A percentile compares a stretch with the other conserved stretches of the same genome.
phyloP scores from a whole-genome alignment of 2,797 vertebrate genomes.

The Knipowitschia caucasica region DNA sequence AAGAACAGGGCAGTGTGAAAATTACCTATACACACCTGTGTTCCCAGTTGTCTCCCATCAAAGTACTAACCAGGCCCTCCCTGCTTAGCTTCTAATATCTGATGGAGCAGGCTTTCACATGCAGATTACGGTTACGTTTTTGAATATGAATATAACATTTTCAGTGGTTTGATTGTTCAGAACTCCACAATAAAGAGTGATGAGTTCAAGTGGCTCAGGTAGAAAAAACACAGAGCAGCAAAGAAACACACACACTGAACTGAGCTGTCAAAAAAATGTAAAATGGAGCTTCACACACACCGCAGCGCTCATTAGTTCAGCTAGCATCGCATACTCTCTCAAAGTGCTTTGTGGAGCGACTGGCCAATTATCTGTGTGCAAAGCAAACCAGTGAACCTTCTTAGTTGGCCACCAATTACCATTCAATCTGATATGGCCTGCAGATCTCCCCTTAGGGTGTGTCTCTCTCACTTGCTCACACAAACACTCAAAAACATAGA shows the following conservation, averaged over 20 bases:
- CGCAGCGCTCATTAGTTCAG: slow-evolving; percentile 70
- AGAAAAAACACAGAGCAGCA: slow-evolving; percentile 22
- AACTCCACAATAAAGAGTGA: slow-evolving; percentile 50
- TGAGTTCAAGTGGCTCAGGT: slow-evolving; percentile 36
- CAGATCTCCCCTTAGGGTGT: slow-evolving; percentile 45
- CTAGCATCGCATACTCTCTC: slow-evolving; percentile 60
- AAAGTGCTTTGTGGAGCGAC: slow-evolving; percentile 64
- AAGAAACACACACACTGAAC: slow-evolving; percentile 30
- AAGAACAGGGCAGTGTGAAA: no score
- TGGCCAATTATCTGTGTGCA: slow-evolving; percentile 70
- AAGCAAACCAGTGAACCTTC: slow-evolving; percentile 72
- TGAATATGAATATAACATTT: no score
- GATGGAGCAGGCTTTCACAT: no score
- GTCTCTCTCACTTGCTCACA: slow-evolving; percentile 11
- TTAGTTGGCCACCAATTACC: slow-evolving; percentile 72
- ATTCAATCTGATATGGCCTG: slow-evolving; percentile 66
- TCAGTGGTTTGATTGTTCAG: slow-evolving; percentile 39
- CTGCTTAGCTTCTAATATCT: no score
- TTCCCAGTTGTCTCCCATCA: no score
- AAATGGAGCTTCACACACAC: slow-evolving; percentile 36
- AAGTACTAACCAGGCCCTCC: no score
- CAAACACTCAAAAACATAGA: slow-evolving; percentile 25
- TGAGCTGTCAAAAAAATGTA: slow-evolving; percentile 42
- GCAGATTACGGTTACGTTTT: no score
- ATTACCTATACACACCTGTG: no score